phyloP scores from a whole-genome alignment of 1,140 invertebrate genomes.

The Polypedilum pembai region DNA sequence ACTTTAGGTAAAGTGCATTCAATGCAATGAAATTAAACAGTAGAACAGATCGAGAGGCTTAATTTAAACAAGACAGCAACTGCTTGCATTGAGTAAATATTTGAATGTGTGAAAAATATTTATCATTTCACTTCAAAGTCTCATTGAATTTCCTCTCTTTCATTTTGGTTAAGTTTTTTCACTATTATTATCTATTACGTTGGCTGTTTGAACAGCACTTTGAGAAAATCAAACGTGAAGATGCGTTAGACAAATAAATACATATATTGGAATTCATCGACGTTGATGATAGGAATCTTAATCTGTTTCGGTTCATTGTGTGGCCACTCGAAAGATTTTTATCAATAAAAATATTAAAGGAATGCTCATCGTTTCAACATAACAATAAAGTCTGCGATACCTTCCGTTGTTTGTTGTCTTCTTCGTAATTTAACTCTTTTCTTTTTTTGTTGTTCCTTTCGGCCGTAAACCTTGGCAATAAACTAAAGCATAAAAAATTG shows the following conservation, averaged over 20 bases:
- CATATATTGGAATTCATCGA: neutral
- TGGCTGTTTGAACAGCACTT: no score
- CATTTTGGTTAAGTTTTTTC: neutral
- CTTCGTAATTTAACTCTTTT: no score
- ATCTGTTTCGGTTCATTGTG: neutral
- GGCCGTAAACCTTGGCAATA: no score
- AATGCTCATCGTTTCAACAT: neutral
- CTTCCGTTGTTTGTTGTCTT: no score
- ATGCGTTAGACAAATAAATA: neutral
- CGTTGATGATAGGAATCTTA: slow-evolving; percentile 6
- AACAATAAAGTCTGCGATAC: neutral
- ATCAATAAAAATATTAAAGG: neutral
- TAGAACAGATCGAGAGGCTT: neutral
- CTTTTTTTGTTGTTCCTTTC: no score
- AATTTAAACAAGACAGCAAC: neutral
- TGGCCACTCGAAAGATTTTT: neutral
- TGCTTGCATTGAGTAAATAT: neutral
- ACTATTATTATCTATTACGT: neutral
- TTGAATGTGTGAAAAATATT: slow-evolving; percentile 24
- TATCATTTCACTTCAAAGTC: slow-evolving; percentile 1
- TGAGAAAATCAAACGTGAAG: neutral
- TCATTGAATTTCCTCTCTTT: neutral
- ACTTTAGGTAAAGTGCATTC: neutral
- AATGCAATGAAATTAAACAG: neutral
- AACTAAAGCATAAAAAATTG: no score